Evolutionary conservation across 2,113 vertebrate species (phyloP).

Genomic region (Chelonoidis abingdonii): DNA sequence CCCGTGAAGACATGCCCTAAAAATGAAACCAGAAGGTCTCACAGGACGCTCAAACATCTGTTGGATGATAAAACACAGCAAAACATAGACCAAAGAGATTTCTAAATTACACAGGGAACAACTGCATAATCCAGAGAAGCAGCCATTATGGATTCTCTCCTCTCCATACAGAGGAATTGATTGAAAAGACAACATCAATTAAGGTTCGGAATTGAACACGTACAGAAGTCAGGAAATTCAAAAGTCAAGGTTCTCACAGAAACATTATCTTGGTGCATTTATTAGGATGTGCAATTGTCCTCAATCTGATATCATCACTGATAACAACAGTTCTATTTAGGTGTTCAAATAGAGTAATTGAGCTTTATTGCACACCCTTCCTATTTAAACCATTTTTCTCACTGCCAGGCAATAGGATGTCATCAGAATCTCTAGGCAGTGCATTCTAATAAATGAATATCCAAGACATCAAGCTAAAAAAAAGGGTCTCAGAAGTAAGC

Average conservation of each 20-base stretch:
- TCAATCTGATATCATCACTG: background rate
- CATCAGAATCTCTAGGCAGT: conserved; percentile 25
- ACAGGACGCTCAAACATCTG: background rate
- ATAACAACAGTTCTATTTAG: background rate
- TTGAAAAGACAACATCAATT: background rate
- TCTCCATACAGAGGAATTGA: background rate
- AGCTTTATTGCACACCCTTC: conserved; percentile 15
- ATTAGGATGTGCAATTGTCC: background rate
- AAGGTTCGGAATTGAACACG: background rate
- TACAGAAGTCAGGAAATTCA: background rate
- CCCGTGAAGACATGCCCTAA: too few relatives aligned
- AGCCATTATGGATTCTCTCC: background rate
- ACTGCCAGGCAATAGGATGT: conserved; percentile 2
- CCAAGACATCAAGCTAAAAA: conserved; percentile 13
- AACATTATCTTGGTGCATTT: background rate
- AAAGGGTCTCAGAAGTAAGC: conserved; percentile 29
- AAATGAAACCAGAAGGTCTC: background rate
- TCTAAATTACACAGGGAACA: background rate
- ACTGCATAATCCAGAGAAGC: too few relatives aligned
- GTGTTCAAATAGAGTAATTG: background rate
- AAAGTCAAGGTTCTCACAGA: background rate
- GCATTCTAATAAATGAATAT: conserved; percentile 33
- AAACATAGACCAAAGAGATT: background rate
- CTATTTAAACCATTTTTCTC: background rate
- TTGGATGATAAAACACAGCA: background rate